Base-by-base conservation (phyloP, 2,113 vertebrate genomes). In the Antigone vipio region DNA sequence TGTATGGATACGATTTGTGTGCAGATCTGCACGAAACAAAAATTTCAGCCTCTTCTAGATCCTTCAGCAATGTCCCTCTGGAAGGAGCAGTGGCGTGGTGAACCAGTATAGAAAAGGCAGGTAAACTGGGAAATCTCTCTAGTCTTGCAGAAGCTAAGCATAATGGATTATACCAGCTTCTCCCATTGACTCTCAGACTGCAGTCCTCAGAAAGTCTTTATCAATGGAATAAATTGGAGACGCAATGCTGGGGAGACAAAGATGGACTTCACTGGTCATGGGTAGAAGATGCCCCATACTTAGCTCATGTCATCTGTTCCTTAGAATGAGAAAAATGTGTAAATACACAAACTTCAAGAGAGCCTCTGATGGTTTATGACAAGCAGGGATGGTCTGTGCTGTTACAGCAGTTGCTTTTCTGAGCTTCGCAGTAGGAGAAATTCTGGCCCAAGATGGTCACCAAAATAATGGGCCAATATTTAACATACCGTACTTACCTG, bases 241-340 rank as follows among this genome's bases (percentile, higher is more conserved):
- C 71, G 15, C 26, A 53, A 5, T 64, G 24, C 11, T 1, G 9
- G 15, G 12, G 17, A 53, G 34, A 59, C 29, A 58, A 64, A 87
- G 40, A 26, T n/a, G 11, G 12, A 3, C 15, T 71, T 79, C 49
- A 30, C 14, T 0, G 0, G 26, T 55, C 52, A 40, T 14, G 12
- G 52, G 10, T 21, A 47, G 42, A 73, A 80, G 60, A 42, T 55
- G 12, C 2, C 12, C 24, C 38, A 35, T 10, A 55, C 12, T 35
- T 94, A 64, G 4, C 18, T 85, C 3, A 2, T 24, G 30, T 76
- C 3, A 49, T 27, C 27, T 89, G 3, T 38, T 82, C 50, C 60
- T 59, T 53, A 72, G 40, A 86, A 29, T 30, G 29, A 75, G 44
- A 60, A 78, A 77, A 87, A 72, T 1, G 1, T 55, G 19, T 34